Conservation (phyloP, 2,888 invertebrate genomes). For the Plutella xylostella region DNA sequence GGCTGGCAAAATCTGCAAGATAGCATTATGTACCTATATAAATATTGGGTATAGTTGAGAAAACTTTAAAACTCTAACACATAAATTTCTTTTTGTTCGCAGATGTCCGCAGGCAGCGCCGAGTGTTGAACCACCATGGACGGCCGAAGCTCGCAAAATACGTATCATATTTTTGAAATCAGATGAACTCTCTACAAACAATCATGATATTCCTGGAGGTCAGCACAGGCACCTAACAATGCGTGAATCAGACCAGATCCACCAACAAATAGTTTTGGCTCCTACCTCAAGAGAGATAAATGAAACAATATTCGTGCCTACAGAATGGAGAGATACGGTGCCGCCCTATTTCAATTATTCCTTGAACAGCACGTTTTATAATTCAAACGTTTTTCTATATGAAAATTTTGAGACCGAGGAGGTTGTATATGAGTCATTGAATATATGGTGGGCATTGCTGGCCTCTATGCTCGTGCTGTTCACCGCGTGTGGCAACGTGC, state of each 20-base stretch:
- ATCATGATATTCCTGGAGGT: slow-evolving; percentile 37
- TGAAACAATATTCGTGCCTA: slow-evolving; percentile 20
- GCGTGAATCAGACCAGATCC: slow-evolving; percentile 37
- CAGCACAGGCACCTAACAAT: slow-evolving; percentile 36
- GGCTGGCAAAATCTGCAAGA: no score
- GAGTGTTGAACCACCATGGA: slow-evolving; percentile 28
- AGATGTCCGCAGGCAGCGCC: neutral
- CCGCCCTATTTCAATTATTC: neutral
- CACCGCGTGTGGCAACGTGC: slow-evolving; percentile 91
- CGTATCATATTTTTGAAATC: slow-evolving; percentile 56
- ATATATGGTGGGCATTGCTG: slow-evolving; percentile 87
- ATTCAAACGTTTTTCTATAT: neutral
- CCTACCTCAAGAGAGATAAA: slow-evolving; percentile 17
- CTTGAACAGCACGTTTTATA: neutral
- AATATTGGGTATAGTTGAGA: no score
- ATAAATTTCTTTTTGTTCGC: slow-evolving; percentile 2
- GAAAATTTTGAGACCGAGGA: neutral
- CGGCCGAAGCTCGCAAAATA: slow-evolving; percentile 22
- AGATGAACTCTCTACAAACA: slow-evolving; percentile 40
- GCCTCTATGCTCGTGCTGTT: slow-evolving; percentile 83
- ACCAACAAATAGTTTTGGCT: slow-evolving; percentile 17
- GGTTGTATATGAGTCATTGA: slow-evolving; percentile 28
- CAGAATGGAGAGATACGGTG: slow-evolving; percentile 15
- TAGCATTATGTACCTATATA: no score
- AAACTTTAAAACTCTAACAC: no score